Conservation (phyloP, 2,113 vertebrate species). For the Epinephelus moara region DNA sequence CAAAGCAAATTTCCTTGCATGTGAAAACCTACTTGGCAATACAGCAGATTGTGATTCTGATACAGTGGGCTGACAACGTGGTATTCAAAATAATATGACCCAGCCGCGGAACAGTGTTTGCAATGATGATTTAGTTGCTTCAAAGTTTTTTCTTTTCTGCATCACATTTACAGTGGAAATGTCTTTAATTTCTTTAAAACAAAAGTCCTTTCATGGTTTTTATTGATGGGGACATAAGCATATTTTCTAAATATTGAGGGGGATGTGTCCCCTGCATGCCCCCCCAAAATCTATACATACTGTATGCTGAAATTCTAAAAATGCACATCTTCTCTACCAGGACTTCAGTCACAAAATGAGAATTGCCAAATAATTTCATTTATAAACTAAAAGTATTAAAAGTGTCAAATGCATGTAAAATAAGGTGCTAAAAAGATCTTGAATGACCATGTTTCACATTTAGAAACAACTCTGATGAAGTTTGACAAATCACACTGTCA, state of each 20-base stretch:
- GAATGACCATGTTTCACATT: conserved; percentile 9
- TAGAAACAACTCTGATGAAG: conserved; percentile 29
- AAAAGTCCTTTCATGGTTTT: too few species aligned
- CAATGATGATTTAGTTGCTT: conserved; percentile 8
- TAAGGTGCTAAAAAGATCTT: conserved; percentile 6
- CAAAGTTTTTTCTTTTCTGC: background rate
- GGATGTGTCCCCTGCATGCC: too few species aligned
- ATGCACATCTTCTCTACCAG: background rate
- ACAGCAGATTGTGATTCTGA: too few species aligned
- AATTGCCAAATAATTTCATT: too few species aligned
- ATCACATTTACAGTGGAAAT: too few species aligned
- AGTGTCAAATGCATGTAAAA: background rate
- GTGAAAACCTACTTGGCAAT: too few species aligned
- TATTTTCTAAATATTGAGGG: too few species aligned
- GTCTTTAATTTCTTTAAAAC: too few species aligned
- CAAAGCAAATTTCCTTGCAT: too few species aligned
- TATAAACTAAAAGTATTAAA: background rate
- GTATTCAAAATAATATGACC: background rate
- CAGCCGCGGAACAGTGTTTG: background rate
- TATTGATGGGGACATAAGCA: too few species aligned
- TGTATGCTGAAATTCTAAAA: background rate
- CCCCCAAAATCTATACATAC: too few species aligned
- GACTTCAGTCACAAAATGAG: background rate
- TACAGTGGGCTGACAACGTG: background rate
- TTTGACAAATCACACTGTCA: background rate